Evolutionary conservation across 2,797 vertebrate genomes (phyloP), one percentile per base, ranked within the genome.

Genomic region (Periparus ater): DNA sequence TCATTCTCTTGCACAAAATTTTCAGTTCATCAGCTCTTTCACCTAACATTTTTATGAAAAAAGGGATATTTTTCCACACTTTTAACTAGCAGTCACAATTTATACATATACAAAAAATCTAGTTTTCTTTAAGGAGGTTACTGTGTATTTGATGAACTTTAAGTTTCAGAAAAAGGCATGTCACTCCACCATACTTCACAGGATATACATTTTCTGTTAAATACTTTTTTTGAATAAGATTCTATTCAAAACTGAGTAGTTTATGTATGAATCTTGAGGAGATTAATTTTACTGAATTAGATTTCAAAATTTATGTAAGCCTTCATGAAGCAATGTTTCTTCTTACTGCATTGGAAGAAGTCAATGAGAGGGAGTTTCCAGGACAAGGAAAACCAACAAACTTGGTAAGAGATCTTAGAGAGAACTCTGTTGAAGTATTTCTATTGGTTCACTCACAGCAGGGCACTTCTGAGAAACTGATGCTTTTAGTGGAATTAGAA

Each of bases 301-400:
- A 57, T 55, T 88, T 54, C 16, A 79, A 87, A 96, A 70, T 13
- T 34, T 50, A 40, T 21, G 12, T 48, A 82, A 85, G 7, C 5
- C 6, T 84, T 45, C 22, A n/a, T 0, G 0, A 70, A 11, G 2
- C 10, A 65, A 9, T 38, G 9, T 63, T 91, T 92, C 81, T 63
- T 77, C 26, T n/a, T 53, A 40, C 4, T 29, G 6, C 38, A 53
- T 36, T 68, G 27, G 42, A 91, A 67, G 10, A 78, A 72, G 15
- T 32, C 50, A 26, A 18, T 45, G 19, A 47, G 5, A 74, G 9
- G 17, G 26, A 73, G 4, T 34, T 83, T 78, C n/a, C 17, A 45
- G 51, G 29, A 27, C 18, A 70, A 19, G 15, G 44, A 88, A 86
- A 79, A 6, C 1, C 8, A 70, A 15, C 17, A 44, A 62, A n/a